Evolutionary conservation across 2,888 invertebrate species (phyloP).

Genomic region (Plebejus anna): DNA sequence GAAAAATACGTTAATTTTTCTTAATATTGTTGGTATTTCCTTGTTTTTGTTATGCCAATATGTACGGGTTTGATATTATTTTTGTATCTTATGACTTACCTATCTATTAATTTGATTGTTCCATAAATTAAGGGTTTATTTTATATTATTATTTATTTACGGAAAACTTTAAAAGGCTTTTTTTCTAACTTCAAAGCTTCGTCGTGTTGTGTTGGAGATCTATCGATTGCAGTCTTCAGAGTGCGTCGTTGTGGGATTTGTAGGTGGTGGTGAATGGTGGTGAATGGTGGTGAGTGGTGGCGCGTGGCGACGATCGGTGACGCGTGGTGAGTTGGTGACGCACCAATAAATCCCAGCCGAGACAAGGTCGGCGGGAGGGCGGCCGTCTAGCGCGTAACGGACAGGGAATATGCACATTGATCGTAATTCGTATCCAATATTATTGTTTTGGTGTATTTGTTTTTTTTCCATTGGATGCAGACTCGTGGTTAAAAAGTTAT

Average conservation of each 20-base stretch:
- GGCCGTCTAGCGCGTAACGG: slow-evolving; percentile 55
- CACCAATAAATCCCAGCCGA: slow-evolving; percentile 74
- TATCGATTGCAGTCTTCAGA: background rate
- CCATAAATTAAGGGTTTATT: background rate
- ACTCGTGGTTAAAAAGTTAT: too few species aligned
- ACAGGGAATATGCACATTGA: slow-evolving; percentile 34
- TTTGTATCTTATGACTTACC: background rate
- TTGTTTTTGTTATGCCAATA: background rate
- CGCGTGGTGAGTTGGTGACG: slow-evolving; percentile 61
- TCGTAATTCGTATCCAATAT: slow-evolving; percentile 28
- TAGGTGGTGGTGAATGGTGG: background rate
- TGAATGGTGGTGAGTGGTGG: background rate
- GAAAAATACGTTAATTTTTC: background rate
- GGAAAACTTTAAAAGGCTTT: background rate
- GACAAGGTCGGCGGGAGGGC: slow-evolving; percentile 76
- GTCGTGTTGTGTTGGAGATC: background rate
- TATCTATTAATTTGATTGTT: background rate
- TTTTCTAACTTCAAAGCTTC: background rate
- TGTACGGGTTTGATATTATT: too few species aligned
- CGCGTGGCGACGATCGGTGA: background rate
- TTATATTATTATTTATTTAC: background rate
- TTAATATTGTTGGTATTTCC: background rate
- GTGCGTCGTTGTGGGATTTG: background rate
- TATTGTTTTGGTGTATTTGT: background rate
- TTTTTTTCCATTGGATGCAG: background rate